Conservation (phyloP, 2,797 vertebrate genomes). For the Spinus pinus region DNA sequence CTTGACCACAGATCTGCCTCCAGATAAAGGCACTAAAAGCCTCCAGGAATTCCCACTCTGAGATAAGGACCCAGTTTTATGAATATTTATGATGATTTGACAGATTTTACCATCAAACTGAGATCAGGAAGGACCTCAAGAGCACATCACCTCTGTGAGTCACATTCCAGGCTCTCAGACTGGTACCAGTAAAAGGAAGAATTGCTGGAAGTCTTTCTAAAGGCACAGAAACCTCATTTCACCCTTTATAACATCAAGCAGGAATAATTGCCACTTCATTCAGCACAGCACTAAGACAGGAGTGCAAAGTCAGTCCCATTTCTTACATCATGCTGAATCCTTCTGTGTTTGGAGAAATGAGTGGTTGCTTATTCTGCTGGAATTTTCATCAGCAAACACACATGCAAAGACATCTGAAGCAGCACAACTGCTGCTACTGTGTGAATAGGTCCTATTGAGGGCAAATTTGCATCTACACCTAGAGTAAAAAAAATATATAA, state of each 20-base stretch:
- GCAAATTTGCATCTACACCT: background rate
- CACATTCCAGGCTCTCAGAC: background rate
- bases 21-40: background rate
- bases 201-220: background rate
- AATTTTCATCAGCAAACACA: background rate
- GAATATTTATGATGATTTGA: background rate
- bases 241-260: background rate
- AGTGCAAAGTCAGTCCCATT: background rate
- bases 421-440: background rate
- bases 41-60: background rate
- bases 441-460: background rate
- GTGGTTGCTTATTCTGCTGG: background rate
- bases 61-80: background rate
- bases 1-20: background rate
- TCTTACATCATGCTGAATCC: background rate
- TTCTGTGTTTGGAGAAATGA: background rate
- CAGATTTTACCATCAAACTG: background rate
- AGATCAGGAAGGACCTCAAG: background rate
- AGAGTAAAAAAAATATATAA: background rate
- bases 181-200: background rate
- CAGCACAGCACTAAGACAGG: background rate
- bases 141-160: background rate
- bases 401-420: background rate
- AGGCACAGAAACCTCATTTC: background rate
- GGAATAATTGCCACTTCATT: background rate